Evolutionary conservation across 2,113 vertebrate species (phyloP).

Genomic region (Barnardius zonarius): DNA sequence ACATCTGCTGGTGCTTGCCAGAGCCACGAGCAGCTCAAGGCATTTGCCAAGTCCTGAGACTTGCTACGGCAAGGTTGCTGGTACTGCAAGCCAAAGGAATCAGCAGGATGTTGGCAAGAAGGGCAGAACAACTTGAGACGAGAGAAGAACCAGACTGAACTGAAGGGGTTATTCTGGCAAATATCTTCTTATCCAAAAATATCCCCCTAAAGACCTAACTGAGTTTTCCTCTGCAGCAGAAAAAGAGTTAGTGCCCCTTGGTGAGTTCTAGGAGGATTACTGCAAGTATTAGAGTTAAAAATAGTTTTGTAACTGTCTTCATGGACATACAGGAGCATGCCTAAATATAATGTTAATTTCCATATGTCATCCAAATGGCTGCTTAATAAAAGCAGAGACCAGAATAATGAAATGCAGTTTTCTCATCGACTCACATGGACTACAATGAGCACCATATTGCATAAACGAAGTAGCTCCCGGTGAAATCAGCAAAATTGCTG

Average conservation of each 20-base stretch:
- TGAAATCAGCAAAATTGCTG: background rate
- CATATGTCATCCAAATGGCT: constrained; percentile 40
- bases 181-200: background rate
- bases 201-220: background rate
- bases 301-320: constrained; percentile 31
- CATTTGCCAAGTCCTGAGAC: constrained; percentile 18
- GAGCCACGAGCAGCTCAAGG: background rate
- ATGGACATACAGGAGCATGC: background rate
- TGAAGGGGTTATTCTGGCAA: background rate
- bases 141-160: background rate
- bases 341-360: constrained; percentile 52
- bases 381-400: constrained; percentile 7
- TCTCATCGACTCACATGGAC: background rate
- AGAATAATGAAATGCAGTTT: background rate
- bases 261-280: constrained; percentile 45
- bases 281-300: constrained; percentile 33
- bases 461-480: background rate
- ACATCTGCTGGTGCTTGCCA: constrained; percentile 35
- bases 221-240: background rate
- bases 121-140: background rate
- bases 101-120: constrained; percentile 39
- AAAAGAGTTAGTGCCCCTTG: constrained; percentile 40
- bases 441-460: background rate
- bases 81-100: constrained; percentile 11
- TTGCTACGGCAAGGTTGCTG: background rate